Evolutionary conservation across 2,797 vertebrate species (phyloP).

Genomic region (Cuculus canorus): DNA sequence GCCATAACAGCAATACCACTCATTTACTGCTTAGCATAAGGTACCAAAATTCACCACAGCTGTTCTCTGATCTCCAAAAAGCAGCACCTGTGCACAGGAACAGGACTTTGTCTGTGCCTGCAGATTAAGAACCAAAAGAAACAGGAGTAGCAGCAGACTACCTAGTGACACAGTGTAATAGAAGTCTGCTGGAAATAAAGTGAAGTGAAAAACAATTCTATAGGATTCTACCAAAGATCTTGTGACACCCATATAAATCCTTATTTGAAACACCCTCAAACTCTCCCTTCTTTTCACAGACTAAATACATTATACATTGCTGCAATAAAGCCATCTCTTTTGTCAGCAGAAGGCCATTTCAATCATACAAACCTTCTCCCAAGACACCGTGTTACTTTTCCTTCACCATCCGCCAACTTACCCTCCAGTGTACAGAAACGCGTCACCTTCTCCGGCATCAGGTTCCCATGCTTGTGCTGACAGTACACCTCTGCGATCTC

Average conservation of each 20-base stretch:
- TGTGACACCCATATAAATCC: neutral
- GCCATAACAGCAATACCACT: neutral
- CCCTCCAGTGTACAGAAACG: constrained; percentile 94
- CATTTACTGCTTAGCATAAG: fast-evolving
- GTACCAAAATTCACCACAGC: neutral
- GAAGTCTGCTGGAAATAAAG: neutral
- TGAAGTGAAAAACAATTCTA: neutral
- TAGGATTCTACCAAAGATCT: neutral
- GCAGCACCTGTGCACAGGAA: neutral
- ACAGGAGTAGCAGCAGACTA: neutral
- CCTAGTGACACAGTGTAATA: neutral
- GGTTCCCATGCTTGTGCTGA: constrained; percentile 88
- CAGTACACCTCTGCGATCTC: constrained; percentile 93
- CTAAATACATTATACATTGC: neutral
- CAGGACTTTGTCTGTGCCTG: neutral
- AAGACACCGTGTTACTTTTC: fast-evolving
- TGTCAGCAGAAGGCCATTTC: neutral
- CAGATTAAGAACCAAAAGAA: neutral
- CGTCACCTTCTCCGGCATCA: constrained; percentile 94
- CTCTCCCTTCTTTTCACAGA: neutral
- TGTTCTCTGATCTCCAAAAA: neutral
- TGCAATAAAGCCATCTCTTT: neutral
- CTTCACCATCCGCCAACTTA: constrained; percentile 71
- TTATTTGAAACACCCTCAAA: neutral
- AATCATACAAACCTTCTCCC: neutral